These are phyloP conservation scores for Acomys russatus DNA, from an alignment of 2,797 vertebrate species.

Conservation along the genomic window DNA sequence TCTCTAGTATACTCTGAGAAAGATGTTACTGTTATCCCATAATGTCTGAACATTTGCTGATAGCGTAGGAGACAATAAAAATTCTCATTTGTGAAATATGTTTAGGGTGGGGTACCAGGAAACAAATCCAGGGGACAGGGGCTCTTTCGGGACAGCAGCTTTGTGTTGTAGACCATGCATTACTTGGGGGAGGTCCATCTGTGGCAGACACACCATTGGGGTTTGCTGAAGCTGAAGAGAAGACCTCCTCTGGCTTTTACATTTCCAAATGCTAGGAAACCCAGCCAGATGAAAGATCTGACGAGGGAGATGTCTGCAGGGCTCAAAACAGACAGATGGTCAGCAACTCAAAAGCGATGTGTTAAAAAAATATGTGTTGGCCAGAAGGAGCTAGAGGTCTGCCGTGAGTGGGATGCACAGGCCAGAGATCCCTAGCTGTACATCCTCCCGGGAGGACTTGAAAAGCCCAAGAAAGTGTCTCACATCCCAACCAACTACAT, in stretches of 20 bases:
- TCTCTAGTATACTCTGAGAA: background rate
- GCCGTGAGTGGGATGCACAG: background rate
- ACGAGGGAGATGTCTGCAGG: conserved; percentile 16
- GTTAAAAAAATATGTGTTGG: background rate
- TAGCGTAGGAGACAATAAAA: background rate
- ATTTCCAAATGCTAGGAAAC: conserved; percentile 26
- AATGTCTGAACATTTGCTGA: background rate
- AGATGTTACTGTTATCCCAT: background rate
- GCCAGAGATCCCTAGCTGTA: background rate
- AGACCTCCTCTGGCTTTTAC: background rate
- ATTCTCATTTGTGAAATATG: background rate
- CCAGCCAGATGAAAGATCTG: conserved; percentile 17
- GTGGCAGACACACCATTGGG: background rate
- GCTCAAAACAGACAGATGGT: conserved; percentile 43
- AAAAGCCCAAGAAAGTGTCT: background rate
- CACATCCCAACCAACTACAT: background rate
- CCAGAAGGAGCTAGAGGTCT: background rate
- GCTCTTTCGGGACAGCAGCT: background rate
- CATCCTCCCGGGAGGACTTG: no score
- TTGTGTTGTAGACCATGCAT: no score
- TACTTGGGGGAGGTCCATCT: background rate
- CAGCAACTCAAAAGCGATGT: background rate
- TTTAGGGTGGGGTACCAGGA: background rate
- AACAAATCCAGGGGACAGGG: background rate
- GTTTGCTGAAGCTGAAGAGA: background rate